These are phyloP conservation scores for Lindbergichthys nudifrons DNA, from an alignment of 2,797 vertebrate species.

Conservation along the genomic window DNA sequence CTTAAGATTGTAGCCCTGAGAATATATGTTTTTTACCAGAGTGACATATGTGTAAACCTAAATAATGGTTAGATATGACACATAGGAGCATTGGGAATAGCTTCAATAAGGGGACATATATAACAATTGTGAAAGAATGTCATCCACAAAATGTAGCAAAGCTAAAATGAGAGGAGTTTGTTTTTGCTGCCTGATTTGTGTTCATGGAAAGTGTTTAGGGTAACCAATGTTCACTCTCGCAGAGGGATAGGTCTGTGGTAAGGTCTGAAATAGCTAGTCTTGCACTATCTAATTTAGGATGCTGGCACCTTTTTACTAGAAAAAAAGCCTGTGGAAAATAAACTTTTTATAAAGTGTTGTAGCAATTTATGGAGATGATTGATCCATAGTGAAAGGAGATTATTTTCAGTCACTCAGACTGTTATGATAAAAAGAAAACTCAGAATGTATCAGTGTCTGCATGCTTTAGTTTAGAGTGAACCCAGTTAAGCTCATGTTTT, in stretches of 20 bases:
- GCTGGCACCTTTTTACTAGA: constrained; percentile 43
- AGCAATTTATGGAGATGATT: constrained; percentile 6
- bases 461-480: constrained; percentile 20
- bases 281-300: constrained; percentile 50
- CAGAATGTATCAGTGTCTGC: constrained; percentile 16
- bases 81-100: background rate
- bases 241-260: constrained; percentile 46
- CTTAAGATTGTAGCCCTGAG: background rate
- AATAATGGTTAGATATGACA: constrained; percentile 13
- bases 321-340: constrained; percentile 24
- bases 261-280: constrained; percentile 53
- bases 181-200: constrained; percentile 39
- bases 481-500: constrained; percentile 12
- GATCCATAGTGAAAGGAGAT: constrained; percentile 16
- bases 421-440: background rate
- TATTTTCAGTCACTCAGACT: constrained; percentile 5
- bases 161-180: constrained; percentile 14
- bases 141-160: background rate
- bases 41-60: constrained; percentile 1
- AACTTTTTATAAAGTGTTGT: constrained; percentile 11
- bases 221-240: constrained; percentile 35
- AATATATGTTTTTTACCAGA: background rate
- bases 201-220: constrained; percentile 36
- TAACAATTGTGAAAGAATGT: background rate
- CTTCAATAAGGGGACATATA: background rate